Evolutionary conservation across 2,888 invertebrate species (phyloP), one percentile per base, ranked within the genome.

Genomic region (Tipula vernalis): DNA sequence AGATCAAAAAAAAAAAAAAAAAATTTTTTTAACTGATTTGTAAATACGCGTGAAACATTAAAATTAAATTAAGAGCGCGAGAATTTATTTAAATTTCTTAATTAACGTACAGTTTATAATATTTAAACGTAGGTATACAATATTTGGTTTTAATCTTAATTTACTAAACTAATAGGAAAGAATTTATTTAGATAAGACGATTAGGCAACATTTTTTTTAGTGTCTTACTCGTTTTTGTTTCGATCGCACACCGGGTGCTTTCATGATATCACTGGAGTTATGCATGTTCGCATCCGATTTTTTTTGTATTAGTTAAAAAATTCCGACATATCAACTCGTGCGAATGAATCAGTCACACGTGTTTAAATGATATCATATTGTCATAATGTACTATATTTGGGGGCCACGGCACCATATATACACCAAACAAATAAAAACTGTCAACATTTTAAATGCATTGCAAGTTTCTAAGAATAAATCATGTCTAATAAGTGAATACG

Each of bases 61-160:
- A 71, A 71, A 71, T 71, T 71, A 71, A 71, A 71, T 71, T 71
- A 71, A 71, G 71, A 71, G 71, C 71, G 71, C 71, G 71, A 71
- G 71, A 71, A 71, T 71, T 71, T 71, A 71, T 71, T 71, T 71
- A 28, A 71, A 71, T 71, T 71, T 71, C 71, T 28, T 71, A 71
- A 71, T 71, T 71, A 71, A 71, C 8, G 6, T 39, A 39, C 39
- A 39, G 39, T 51, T 51, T 51, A 15, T 51, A 28, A 28, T 28
- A 28, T 28, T 28, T 28, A 28, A 28, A 28, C 28, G 28, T 28
- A 28, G 28, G 28, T 28, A 28, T 28, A 28, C 28, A 28, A 57
- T 57, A 8, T 57, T 15, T 57, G 6, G 15, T 18, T 57, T 6
- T 57, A 57, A 57, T 28, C 71, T 71, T 71, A 28, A 71, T 71